These are phyloP conservation scores for Lutjanus argentimaculatus DNA, from an alignment of 2,797 vertebrate species.

Conservation along the genomic window DNA sequence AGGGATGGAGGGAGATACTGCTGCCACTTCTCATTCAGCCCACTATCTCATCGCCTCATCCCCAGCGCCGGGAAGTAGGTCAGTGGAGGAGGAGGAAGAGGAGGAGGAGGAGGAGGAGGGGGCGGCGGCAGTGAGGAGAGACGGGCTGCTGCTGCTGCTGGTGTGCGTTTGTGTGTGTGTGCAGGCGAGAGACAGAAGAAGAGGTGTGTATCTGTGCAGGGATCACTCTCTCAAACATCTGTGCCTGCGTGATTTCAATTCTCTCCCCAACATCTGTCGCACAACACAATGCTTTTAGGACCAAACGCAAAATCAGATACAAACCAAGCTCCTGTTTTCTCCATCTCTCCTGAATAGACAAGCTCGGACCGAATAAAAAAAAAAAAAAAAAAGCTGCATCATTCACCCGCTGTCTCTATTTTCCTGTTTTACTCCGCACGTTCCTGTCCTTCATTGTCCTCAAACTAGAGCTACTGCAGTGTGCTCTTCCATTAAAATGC, in stretches of 20 bases:
- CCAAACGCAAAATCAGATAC: background rate
- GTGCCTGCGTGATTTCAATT: constrained; percentile 40
- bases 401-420: background rate
- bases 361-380: background rate
- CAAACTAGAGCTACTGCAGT: background rate
- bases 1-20: constrained; percentile 57
- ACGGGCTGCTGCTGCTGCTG: background rate
- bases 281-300: constrained; percentile 17
- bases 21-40: constrained; percentile 84
- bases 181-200: constrained; percentile 4
- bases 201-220: constrained; percentile 33
- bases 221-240: constrained; percentile 60
- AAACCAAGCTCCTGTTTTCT: constrained; percentile 13
- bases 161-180: constrained; percentile 12
- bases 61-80: constrained; percentile 81
- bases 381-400: constrained; percentile 23
- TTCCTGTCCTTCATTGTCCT: background rate
- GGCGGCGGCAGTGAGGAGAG: constrained; percentile 39
- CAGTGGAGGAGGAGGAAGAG: constrained; percentile 74
- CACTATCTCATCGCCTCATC: constrained; percentile 74
- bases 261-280: constrained; percentile 47
- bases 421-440: constrained; percentile 6
- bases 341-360: background rate
- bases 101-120: constrained; percentile 48
- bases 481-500: constrained; percentile 5